Percentiles rank a stretch among this genome's conserved stretches.
Conservation (phyloP, 2,888 invertebrate genomes). For the Andrena marginata region DNA sequence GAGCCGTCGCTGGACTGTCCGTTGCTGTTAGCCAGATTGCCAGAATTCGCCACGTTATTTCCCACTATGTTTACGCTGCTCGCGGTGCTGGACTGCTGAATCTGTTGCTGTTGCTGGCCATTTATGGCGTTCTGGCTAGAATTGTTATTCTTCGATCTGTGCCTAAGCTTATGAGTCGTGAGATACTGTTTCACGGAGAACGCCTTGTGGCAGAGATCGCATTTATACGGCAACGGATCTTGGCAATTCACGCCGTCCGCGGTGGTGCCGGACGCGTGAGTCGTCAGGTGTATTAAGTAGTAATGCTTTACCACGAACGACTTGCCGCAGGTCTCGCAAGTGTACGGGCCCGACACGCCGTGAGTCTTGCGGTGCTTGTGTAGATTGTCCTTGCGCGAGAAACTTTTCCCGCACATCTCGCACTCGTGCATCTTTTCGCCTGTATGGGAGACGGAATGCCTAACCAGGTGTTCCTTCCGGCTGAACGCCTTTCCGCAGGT, state of each 20-base stretch:
- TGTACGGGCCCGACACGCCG: constrained; percentile 87
- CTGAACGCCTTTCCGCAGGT: constrained; percentile 89
- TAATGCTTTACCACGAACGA: constrained; percentile 89
- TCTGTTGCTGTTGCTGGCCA: constrained; percentile 60
- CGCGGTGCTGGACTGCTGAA: constrained; percentile 74
- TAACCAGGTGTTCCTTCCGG: constrained; percentile 89
- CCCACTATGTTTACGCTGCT: constrained; percentile 65
- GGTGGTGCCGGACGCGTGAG: constrained; percentile 82
- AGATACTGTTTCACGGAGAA: constrained; percentile 88
- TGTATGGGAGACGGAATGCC: constrained; percentile 89
- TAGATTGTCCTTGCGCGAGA: constrained; percentile 87
- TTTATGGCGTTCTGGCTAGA: constrained; percentile 69
- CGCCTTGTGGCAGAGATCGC: constrained; percentile 87
- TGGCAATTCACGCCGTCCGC: constrained; percentile 76
- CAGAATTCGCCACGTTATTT: constrained; percentile 61
- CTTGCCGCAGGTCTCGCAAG: constrained; percentile 89
- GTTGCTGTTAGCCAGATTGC: constrained; percentile 73
- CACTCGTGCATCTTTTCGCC: constrained; percentile 89
- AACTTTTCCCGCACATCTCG: constrained; percentile 87
- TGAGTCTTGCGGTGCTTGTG: constrained; percentile 88
- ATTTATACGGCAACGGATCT: constrained; percentile 86
- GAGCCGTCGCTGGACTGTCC: constrained; percentile 76
- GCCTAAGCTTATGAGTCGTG: constrained; percentile 87
- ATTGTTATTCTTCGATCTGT: constrained; percentile 85
- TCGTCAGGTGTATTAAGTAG: constrained; percentile 88